Base-by-base conservation (phyloP, 2,888 invertebrate species). In the Ennomos fuscantarius region DNA sequence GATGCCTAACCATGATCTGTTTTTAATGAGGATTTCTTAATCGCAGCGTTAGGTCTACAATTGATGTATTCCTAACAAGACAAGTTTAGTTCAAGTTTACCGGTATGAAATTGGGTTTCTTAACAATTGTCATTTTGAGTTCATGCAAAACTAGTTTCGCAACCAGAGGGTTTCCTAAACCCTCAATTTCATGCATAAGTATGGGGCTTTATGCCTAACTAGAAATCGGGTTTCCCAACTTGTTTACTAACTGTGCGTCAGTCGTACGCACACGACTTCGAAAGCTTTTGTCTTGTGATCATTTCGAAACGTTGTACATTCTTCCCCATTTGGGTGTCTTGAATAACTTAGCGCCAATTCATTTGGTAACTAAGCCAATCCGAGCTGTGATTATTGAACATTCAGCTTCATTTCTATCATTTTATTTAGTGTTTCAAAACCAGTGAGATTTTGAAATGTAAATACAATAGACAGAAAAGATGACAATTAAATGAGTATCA, bases 1-100 rank as follows among this genome's bases (percentile, higher is more conserved):
- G 70, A 33, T 62, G 49, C 62, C 36, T 66, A 48, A 54, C 71
- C 42, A 10, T 70, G 74, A 77, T 76, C 54, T 62, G 44, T 60
- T 66, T 63, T 61, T 65, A 66, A 63, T 67, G 61, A 55, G 44
- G 45, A 50, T 58, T 62, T 55, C 57, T 31, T 43, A 57, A 66
- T 36, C 12, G 31, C 6, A n/a, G 12, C 32, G 1, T 40, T 15
- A 41, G 41, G 41, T 31, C 12, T 24, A 41, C 39, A 39, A 24
- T 24, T 13, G 39, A 39, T 24, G 24, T 6, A 24, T 24, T 24
- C 24, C 24, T 24, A 24, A 24, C 24, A 24, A 24, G 24, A 24
- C 24, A 24, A 24, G 24, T 24, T 24, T 6, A 24, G 24, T 24
- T 24, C 24, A 24, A 24, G 24, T 24, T 24, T 24, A 24, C 6